These are phyloP conservation scores for Rhopilema esculentum DNA, from an alignment of 30 jellyfish, hydroid and myxozoan genomes.

Conservation along the genomic window DNA sequence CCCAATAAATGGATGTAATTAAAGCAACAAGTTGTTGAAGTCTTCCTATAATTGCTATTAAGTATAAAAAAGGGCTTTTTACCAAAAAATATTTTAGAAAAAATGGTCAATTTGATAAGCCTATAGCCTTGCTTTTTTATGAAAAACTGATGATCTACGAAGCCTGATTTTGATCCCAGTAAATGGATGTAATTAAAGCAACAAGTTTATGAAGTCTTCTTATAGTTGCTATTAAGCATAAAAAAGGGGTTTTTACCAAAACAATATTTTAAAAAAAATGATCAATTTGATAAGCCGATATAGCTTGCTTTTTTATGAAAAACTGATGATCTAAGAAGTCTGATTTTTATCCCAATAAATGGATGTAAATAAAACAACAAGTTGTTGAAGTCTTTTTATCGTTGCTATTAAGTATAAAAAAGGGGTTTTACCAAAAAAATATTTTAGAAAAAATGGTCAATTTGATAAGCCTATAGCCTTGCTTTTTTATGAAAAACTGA, in stretches of 20 bases:
- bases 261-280: background rate
- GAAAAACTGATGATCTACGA: background rate
- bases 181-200: too few species aligned
- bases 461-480: constrained; percentile 10
- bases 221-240: too few species aligned
- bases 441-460: background rate
- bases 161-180: background rate
- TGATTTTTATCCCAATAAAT: background rate
- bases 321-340: background rate
- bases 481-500: background rate
- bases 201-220: too few species aligned
- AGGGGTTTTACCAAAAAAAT: background rate
- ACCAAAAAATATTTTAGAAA: too few species aligned
- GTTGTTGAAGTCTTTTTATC: too few species aligned
- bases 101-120: too few species aligned
- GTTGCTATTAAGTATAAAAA: too few species aligned
- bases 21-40: too few species aligned
- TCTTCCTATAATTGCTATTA: too few species aligned
- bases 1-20: too few species aligned
- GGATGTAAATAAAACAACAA: too few species aligned
- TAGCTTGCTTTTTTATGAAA: background rate
- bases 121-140: background rate
- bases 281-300: background rate
- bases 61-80: background rate
- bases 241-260: background rate